Conservation (phyloP, 2,888 invertebrate species). For the Protodeltote pygarga region DNA sequence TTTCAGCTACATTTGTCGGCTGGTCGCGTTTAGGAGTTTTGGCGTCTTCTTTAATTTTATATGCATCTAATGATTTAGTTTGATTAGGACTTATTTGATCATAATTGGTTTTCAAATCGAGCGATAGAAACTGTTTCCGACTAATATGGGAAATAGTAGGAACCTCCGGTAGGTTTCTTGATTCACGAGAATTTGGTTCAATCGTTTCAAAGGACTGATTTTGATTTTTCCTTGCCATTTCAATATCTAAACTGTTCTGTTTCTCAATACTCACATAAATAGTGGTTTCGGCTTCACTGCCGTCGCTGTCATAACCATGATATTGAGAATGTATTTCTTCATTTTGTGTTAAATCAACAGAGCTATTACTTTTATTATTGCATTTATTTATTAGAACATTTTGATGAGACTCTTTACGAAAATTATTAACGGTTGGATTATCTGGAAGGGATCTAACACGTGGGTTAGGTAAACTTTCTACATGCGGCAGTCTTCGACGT, state of each 20-base stretch:
- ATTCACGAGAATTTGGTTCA: constrained; percentile 23
- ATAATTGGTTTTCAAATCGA: constrained; percentile 69
- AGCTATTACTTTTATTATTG: too few species aligned
- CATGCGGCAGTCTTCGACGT: constrained; percentile 55
- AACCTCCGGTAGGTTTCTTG: constrained; percentile 12
- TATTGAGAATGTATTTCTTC: constrained; percentile 63
- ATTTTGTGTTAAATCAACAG: constrained; percentile 28
- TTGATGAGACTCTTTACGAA: constrained; percentile 2
- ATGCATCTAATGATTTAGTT: constrained; percentile 46
- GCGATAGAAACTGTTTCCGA: constrained; percentile 67
- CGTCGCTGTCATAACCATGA: constrained; percentile 85
- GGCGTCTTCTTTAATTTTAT: constrained; percentile 24
- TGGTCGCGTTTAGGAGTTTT: constrained; percentile 20
- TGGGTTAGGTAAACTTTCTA: constrained; percentile 46
- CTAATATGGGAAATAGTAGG: constrained; percentile 34
- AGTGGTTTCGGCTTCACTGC: constrained; percentile 83
- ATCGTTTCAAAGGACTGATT: constrained; percentile 25
- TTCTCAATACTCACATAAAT: constrained; percentile 79
- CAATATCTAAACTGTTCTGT: constrained; percentile 56
- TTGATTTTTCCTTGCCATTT: constrained; percentile 33
- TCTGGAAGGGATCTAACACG: constrained; percentile 53
- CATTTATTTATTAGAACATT: constrained; percentile 4
- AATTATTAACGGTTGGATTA: constrained; percentile 39
- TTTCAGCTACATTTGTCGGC: constrained; percentile 14
- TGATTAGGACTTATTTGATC: constrained; percentile 47